Base-by-base conservation (phyloP, 2,113 vertebrate species). In the Petromus typicus region DNA sequence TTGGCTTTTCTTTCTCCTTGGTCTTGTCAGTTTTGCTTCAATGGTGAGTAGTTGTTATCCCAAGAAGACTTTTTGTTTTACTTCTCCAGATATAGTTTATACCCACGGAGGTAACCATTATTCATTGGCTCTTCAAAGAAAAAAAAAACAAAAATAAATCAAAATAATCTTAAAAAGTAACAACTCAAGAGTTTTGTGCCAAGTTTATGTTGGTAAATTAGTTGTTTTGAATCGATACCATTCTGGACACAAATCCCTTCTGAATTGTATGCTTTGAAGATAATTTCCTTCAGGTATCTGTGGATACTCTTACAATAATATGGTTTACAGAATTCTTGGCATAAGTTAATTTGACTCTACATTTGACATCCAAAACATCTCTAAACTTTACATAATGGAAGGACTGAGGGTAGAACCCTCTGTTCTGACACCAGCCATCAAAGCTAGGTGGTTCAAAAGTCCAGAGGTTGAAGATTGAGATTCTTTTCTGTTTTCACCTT, bases 71-170 rank as follows among this genome's bases (percentile, higher is more conserved):
- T 88, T 57, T 32, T 87, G 59, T 59, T 56, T 45, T 34, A 64
- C 25, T 81, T 78, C 7, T 17, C 3, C 43, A 57, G 5, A 37
- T 67, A 18, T 2, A 87, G 7, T 27, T 11, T 59, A 25, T 4
- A 32, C 0, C 66, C 22, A 56, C 30, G 6, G 34, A 78, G 4
- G 2, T 59, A 61, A 0, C 5, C 20, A 43, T 4, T 16, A 63
- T 2, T 51, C 25, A 7, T 0, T 79, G 23, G 13, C 0, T 45
- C 30, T 17, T 90, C 23, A 88, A 75, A 40, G 10, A 37, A 54
- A 63, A 59, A 57, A 0, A 54, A 63, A 87, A 76, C 56, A 14
- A 59, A 90, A 75, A 34, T n/a, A 73, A 34, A 67, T 87, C n/a
- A 56, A 75, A 64, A 16, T 57, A 22, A 32, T 57, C 11, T 13